These are phyloP conservation scores for Sminthurinus aureus DNA, from an alignment of 2,888 invertebrate species.

Conservation along the genomic window DNA sequence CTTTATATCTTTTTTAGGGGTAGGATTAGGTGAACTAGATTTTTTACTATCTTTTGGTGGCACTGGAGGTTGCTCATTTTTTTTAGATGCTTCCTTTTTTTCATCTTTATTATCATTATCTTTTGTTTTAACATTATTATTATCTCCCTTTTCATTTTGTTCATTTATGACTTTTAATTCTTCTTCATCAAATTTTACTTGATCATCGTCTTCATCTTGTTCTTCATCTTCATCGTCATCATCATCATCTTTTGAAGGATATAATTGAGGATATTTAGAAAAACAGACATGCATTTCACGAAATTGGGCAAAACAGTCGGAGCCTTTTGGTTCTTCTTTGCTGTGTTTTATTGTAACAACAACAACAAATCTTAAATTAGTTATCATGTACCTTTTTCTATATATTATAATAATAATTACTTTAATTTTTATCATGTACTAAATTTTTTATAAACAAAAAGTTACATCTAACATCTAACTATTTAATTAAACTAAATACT, in stretches of 20 bases:
- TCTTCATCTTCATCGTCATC: constrained; percentile 73
- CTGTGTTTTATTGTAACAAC: constrained; percentile 51
- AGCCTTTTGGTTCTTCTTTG: constrained; percentile 87
- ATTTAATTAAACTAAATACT: too few species aligned
- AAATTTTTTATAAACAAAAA: too few species aligned
- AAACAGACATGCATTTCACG: constrained; percentile 91
- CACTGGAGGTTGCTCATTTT: too few species aligned
- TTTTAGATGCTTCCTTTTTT: too few species aligned
- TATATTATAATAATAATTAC: not conserved
- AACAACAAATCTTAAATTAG: constrained; percentile 5
- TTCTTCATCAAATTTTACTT: constrained; percentile 56
- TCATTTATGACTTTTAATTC: constrained; percentile 57
- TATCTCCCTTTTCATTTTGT: constrained; percentile 19
- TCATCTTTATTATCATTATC: too few species aligned
- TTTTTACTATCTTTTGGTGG: too few species aligned
- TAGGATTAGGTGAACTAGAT: too few species aligned
- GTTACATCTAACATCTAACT: too few species aligned
- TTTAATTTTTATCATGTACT: too few species aligned
- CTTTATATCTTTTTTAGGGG: too few species aligned
- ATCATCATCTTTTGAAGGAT: constrained; percentile 63
- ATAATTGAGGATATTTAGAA: constrained; percentile 83
- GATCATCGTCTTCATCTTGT: constrained; percentile 60
- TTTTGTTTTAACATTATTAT: not conserved
- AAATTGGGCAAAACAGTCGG: constrained; percentile 90
- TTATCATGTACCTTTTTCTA: not conserved